phyloP scores from a whole-genome alignment of 2,797 vertebrate genomes.

The Scolopax rusticola region DNA sequence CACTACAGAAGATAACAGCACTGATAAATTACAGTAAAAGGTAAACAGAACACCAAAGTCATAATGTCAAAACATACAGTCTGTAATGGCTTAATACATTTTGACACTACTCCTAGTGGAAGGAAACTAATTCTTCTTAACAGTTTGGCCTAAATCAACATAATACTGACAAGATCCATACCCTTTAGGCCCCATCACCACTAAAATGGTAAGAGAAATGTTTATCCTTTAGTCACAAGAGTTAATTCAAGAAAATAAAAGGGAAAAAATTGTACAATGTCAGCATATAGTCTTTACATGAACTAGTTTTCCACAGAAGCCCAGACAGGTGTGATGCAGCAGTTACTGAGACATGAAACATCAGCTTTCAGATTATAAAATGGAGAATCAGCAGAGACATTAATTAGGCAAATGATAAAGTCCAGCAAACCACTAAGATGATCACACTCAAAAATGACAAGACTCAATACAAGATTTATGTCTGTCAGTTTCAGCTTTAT shows the following conservation, averaged over 20 bases:
- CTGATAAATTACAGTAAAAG: not conserved
- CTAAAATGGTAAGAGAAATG: rapidly evolving
- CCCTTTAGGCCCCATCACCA: not conserved
- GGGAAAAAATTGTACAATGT: not conserved
- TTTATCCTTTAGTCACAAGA: not conserved
- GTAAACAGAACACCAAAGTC: not conserved
- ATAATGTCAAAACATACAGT: not conserved
- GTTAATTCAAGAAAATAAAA: not conserved
- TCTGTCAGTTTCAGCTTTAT: not conserved
- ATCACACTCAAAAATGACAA: not conserved
- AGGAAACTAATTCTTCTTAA: not conserved
- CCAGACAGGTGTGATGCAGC: not conserved
- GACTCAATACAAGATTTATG: not conserved
- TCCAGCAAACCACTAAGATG: not conserved
- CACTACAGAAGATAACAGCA: not conserved
- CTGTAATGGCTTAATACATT: not conserved
- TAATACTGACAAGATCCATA: not conserved
- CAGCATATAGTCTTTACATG: not conserved
- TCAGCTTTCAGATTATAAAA: not conserved
- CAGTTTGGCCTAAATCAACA: not conserved
- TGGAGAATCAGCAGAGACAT: not conserved
- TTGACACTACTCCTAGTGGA: not conserved
- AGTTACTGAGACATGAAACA: not conserved
- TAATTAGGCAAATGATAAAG: not conserved
- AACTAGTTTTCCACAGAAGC: not conserved